These are phyloP conservation scores for Parauchenoglanis punctatus DNA, from an alignment of 2,797 vertebrate genomes.

Conservation along the genomic window DNA sequence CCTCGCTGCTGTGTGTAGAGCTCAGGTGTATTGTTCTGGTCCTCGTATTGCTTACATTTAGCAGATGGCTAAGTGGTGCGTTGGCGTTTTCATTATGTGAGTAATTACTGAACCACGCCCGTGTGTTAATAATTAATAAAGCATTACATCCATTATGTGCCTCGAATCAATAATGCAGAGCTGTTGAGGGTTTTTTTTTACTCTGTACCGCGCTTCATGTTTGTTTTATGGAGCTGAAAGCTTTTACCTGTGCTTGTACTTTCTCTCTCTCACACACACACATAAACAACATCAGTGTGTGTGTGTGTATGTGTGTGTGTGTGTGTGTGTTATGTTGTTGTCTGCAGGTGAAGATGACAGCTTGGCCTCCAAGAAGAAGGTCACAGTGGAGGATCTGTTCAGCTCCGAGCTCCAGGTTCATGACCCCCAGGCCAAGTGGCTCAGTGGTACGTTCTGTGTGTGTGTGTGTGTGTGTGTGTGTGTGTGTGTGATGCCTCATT, in stretches of 20 bases:
- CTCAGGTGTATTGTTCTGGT: conserved; percentile 1
- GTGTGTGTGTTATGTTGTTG: background rate
- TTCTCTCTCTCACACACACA: background rate
- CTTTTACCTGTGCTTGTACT: background rate
- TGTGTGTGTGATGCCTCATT: background rate
- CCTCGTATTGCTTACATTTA: conserved; percentile 8
- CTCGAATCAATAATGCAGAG: conserved; percentile 27
- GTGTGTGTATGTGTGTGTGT: background rate
- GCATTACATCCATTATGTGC: conserved; percentile 1
- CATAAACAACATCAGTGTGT: background rate
- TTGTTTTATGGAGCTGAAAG: conserved; percentile 14
- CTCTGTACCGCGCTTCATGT: background rate
- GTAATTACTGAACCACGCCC: conserved; percentile 30
- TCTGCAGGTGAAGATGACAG: conserved; percentile 89
- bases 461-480: background rate
- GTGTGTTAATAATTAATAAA: conserved; percentile 34
- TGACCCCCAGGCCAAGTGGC: conserved; percentile 90
- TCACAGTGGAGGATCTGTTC: conserved; percentile 89
- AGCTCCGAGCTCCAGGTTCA: conserved; percentile 86
- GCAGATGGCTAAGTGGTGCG: conserved; percentile 14
- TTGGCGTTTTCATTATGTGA: conserved; percentile 35
- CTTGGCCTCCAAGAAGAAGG: conserved; percentile 91
- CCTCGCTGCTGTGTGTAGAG: background rate
- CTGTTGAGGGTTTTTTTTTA: background rate
- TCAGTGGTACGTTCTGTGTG: conserved; percentile 76